phyloP scores from a whole-genome alignment of 2,113 vertebrate genomes.

The Oncorhynchus kisutch region DNA sequence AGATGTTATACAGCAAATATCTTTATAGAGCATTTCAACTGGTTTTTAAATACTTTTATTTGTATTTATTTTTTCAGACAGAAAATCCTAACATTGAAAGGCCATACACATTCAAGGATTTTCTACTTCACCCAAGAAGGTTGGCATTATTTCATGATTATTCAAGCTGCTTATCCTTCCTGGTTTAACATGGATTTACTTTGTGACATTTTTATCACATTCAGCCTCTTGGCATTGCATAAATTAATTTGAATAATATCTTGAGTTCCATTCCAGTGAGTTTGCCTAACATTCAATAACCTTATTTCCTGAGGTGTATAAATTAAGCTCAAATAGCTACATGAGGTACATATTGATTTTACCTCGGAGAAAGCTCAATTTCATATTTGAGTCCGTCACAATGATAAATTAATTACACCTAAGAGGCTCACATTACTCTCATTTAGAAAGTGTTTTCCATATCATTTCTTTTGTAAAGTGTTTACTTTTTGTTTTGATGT shows the following conservation, averaged over 20 bases:
- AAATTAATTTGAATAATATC: not conserved
- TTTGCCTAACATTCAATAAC: too few species aligned
- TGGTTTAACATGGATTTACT: constrained; percentile 16
- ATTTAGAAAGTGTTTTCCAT: too few species aligned
- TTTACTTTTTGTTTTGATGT: constrained; percentile 29
- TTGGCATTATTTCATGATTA: constrained; percentile 62
- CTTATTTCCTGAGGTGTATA: too few species aligned
- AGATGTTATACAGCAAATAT: not conserved
- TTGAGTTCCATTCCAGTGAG: not conserved
- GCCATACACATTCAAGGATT: constrained; percentile 97
- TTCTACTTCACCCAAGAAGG: constrained; percentile 97
- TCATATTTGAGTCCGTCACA: not conserved
- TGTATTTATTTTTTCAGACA: constrained; percentile 78
- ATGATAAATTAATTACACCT: not conserved
- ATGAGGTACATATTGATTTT: too few species aligned
- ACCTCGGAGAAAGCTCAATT: not conserved
- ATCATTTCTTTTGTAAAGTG: too few species aligned
- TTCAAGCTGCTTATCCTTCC: not conserved
- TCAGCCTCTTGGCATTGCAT: too few species aligned
- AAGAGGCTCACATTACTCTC: not conserved
- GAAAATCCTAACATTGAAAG: constrained; percentile 92
- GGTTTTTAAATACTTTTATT: constrained; percentile 5
- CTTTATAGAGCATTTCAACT: constrained; percentile 4
- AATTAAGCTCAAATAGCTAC: too few species aligned
- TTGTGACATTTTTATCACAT: not conserved